Conservation (phyloP, 2,888 invertebrate species). For the Autographa pulchrina region DNA sequence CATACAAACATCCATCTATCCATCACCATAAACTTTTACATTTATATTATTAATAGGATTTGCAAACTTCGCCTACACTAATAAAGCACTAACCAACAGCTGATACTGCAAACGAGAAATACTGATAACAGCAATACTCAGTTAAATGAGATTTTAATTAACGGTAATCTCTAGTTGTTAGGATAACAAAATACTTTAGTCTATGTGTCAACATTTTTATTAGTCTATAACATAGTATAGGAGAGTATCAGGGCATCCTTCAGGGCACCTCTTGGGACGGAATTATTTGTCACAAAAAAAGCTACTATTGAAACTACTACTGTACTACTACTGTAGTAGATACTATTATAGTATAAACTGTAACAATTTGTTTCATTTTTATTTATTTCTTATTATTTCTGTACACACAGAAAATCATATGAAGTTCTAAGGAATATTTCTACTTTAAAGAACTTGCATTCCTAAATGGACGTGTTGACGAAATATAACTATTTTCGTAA, state of each 20-base stretch:
- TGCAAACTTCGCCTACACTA: neutral
- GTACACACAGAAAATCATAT: too few species aligned
- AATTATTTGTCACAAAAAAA: neutral
- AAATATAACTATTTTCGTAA: conserved; percentile 54
- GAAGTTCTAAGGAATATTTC: too few species aligned
- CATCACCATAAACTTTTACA: neutral
- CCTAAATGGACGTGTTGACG: conserved; percentile 49
- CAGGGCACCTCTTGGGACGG: neutral
- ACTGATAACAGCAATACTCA: neutral
- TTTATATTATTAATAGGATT: conserved; percentile 4
- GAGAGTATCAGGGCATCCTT: neutral
- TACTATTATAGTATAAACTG: too few species aligned
- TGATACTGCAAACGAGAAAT: neutral
- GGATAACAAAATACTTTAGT: too few species aligned
- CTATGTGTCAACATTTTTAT: neutral
- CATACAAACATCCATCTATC: neutral
- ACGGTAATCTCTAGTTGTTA: too few species aligned
- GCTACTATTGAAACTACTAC: neutral
- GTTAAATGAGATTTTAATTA: neutral
- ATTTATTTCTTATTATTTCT: too few species aligned
- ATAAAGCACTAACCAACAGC: too few species aligned
- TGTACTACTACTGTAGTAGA: too few species aligned
- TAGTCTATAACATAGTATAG: neutral
- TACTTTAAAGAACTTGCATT: conserved; percentile 36
- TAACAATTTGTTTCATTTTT: too few species aligned